phyloP scores from a whole-genome alignment of 1,140 invertebrate species.

The Temnothorax curvispinosus region DNA sequence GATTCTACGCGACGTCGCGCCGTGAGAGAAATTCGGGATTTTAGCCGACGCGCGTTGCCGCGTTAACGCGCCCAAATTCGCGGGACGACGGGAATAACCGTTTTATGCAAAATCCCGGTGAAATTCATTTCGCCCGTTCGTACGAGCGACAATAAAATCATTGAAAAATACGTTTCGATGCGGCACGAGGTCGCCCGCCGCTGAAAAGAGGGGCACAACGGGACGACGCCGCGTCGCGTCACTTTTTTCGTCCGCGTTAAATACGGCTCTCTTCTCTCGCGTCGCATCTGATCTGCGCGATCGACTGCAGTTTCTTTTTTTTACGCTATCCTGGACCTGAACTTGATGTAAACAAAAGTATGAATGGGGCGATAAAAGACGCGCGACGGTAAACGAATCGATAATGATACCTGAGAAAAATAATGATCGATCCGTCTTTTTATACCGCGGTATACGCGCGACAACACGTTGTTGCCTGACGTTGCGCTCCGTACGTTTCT shows the following conservation, averaged over 20 bases:
- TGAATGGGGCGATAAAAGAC: neutral
- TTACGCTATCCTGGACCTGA: neutral
- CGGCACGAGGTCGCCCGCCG: neutral
- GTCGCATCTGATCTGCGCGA: neutral
- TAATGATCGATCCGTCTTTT: neutral
- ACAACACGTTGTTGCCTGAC: neutral
- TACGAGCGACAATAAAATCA: neutral
- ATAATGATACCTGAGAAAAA: neutral
- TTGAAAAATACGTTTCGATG: neutral
- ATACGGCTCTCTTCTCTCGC: neutral
- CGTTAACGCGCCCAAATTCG: neutral
- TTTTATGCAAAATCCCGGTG: conserved; percentile 15
- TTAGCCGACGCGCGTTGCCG: neutral
- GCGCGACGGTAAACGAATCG: neutral
- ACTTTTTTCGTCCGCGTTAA: neutral
- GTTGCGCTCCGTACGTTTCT: neutral
- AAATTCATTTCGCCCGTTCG: neutral
- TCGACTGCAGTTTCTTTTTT: conserved; percentile 3
- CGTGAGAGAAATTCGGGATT: neutral
- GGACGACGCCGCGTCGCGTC: neutral
- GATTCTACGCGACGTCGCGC: neutral
- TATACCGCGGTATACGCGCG: neutral
- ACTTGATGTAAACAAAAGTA: conserved; percentile 23
- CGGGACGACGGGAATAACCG: neutral
- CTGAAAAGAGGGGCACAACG: neutral